Percentiles rank a stretch among this genome's conserved stretches.
Conservation (phyloP, 2,113 vertebrate genomes). For the Gavialis gangeticus region DNA sequence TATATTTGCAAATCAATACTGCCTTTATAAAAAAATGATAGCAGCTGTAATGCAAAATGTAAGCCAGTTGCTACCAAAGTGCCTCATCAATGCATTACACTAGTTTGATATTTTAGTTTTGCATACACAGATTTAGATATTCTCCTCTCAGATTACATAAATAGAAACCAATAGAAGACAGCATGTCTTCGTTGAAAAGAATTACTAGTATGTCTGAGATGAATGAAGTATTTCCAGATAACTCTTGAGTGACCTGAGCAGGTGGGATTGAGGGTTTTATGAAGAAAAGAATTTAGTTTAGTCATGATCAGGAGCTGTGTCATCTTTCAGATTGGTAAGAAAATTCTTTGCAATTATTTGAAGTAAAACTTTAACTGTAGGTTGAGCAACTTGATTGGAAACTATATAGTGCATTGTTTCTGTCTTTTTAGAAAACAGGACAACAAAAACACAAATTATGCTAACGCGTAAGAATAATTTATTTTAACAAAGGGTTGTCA, state of each 20-base stretch:
- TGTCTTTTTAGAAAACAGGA: conserved; percentile 54
- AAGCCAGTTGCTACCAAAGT: background rate
- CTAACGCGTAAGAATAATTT: conserved; percentile 60
- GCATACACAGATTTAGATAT: background rate
- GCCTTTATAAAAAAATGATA: background rate
- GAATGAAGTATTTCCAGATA: background rate
- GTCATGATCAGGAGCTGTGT: conserved; percentile 46
- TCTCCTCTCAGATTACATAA: background rate
- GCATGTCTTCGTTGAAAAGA: background rate
- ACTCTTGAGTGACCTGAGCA: conserved; percentile 24
- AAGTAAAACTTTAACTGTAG: conserved; percentile 46
- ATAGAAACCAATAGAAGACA: background rate
- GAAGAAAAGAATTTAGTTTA: conserved; percentile 36
- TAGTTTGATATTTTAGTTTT: background rate
- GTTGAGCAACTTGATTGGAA: conserved; percentile 50
- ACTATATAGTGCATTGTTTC: conserved; percentile 14
- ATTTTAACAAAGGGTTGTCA: conserved; percentile 61
- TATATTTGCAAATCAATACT: background rate
- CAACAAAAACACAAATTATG: conserved; percentile 52
- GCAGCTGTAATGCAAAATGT: background rate
- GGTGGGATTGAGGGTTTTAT: background rate
- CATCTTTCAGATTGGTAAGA: conserved; percentile 51
- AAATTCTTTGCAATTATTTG: conserved; percentile 57
- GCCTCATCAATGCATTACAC: background rate
- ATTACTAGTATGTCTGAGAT: background rate